Conservation (phyloP, 2,797 vertebrate species). For the Siniperca scherzeri region DNA sequence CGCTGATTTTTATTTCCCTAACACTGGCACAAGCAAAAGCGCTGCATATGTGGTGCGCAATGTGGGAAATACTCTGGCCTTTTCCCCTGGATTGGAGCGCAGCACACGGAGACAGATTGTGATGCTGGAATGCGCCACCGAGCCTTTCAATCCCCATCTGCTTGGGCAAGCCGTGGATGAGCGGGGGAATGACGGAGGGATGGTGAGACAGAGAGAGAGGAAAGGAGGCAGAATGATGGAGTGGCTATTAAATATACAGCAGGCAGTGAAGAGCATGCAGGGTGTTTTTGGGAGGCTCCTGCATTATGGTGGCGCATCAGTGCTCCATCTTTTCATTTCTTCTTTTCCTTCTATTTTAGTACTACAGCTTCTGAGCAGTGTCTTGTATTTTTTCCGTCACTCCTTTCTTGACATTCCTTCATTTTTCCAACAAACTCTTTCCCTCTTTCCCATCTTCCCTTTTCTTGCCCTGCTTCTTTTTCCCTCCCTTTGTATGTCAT, state of each 20-base stretch:
- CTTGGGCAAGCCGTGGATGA: conserved; percentile 73
- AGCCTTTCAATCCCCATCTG: conserved; percentile 88
- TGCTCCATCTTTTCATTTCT: conserved; percentile 46
- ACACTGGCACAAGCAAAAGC: conserved; percentile 75
- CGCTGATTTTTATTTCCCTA: conserved; percentile 74
- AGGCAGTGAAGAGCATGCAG: conserved; percentile 77
- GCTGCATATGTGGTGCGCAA: conserved; percentile 57
- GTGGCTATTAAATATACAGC: conserved; percentile 88
- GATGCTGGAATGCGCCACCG: conserved; percentile 83
- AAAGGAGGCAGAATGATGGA: conserved; percentile 85
- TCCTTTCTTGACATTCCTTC: neutral
- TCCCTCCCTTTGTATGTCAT: neutral
- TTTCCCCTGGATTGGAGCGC: conserved; percentile 73
- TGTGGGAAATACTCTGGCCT: conserved; percentile 67
- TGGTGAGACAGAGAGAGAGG: conserved; percentile 52
- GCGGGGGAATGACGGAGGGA: conserved; percentile 56
- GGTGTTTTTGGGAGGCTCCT: conserved; percentile 77
- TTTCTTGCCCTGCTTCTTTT: neutral
- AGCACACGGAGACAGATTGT: conserved; percentile 84
- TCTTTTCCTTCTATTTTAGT: conserved; percentile 37
- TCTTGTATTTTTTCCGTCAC: neutral
- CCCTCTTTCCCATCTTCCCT: neutral
- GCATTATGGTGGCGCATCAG: conserved; percentile 53
- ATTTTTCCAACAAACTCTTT: neutral
- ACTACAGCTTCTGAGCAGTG: neutral